Percentiles rank a stretch among this genome's conserved stretches.
These are phyloP conservation scores for Macrochelys suwanniensis DNA, from an alignment of 2,797 vertebrate species.

Conservation along the genomic window DNA sequence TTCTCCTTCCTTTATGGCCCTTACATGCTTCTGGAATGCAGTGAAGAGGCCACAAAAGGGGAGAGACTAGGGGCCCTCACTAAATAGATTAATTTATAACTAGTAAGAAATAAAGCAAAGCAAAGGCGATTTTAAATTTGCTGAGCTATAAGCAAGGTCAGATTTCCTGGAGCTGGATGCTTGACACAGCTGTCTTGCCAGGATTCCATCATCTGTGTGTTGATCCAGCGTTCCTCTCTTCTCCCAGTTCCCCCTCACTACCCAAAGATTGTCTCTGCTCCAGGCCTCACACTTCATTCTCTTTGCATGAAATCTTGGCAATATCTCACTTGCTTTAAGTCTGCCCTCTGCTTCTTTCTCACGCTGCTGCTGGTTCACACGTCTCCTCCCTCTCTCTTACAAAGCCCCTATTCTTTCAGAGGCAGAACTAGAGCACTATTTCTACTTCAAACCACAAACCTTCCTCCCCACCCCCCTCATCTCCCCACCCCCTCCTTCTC, in stretches of 20 bases:
- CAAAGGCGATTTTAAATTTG: background rate
- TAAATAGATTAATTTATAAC: background rate
- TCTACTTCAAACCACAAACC: background rate
- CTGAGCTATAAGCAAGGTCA: background rate
- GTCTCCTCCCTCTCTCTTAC: background rate
- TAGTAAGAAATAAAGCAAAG: background rate
- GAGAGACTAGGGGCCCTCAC: background rate
- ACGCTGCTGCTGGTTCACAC: background rate
- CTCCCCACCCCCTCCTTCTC: background rate
- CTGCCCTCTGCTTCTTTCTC: background rate
- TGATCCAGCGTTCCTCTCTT: background rate
- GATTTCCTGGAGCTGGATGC: background rate
- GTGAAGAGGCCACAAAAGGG: background rate
- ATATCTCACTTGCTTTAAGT: background rate
- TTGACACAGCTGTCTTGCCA: background rate
- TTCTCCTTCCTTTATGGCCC: background rate
- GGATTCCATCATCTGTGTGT: accelerated
- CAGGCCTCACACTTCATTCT: background rate
- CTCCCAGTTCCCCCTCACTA: background rate
- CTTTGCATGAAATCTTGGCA: background rate
- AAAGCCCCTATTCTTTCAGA: background rate
- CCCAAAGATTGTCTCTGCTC: background rate
- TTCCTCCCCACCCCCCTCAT: background rate
- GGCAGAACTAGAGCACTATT: background rate
- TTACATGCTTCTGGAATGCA: background rate